A percentile compares a stretch with the other conserved stretches of the same genome.
Evolutionary conservation across 2,113 vertebrate species (phyloP).

Genomic region (Peucedramus taeniatus): DNA sequence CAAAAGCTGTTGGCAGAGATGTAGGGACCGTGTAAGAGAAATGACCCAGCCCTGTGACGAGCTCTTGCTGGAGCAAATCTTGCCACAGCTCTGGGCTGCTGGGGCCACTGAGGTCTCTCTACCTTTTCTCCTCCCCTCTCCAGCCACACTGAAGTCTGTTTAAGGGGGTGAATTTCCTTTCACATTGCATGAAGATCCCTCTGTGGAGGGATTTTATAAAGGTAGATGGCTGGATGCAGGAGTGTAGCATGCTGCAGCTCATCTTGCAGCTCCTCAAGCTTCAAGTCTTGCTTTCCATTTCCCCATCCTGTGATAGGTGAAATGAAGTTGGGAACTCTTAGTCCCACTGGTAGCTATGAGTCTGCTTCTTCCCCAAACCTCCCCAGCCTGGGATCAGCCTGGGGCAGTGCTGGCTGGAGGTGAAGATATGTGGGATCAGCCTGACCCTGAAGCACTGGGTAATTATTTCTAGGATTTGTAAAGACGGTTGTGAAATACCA

Average conservation of each 20-base stretch:
- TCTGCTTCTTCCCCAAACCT: neutral
- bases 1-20: neutral
- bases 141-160: neutral
- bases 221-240: neutral
- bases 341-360: neutral
- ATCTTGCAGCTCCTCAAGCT: neutral
- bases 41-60: neutral
- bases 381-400: neutral
- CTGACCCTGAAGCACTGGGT: neutral
- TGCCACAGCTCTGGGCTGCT: neutral
- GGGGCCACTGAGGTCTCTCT: neutral
- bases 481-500: neutral
- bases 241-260: neutral
- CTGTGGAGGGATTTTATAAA: neutral
- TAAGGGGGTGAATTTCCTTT: neutral
- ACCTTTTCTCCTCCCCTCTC: neutral
- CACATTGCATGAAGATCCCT: neutral
- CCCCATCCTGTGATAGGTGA: neutral
- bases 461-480: neutral
- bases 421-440: fast-evolving
- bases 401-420: neutral
- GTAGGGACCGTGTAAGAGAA: fast-evolving
- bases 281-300: neutral
- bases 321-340: neutral
- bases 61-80: neutral